These are phyloP conservation scores for Myotis pilosus DNA, from an alignment of 2,797 vertebrate genomes.

Conservation along the genomic window DNA sequence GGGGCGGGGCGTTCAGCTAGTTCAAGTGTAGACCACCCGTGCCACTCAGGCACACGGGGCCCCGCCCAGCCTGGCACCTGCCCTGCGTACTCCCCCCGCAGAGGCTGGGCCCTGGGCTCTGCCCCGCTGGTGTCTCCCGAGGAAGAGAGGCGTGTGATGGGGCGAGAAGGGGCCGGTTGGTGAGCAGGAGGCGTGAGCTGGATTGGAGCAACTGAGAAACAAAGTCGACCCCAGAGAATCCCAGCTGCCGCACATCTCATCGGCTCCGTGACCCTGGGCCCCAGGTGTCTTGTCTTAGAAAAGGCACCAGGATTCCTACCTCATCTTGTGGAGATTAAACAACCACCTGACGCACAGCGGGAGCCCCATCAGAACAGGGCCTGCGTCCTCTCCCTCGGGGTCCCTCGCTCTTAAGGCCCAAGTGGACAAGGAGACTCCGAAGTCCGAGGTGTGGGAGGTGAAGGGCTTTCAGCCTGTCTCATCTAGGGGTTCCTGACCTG, in stretches of 20 bases:
- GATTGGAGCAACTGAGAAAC: neutral
- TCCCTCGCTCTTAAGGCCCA: neutral
- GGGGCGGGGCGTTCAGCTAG: fast-evolving
- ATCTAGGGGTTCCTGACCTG: neutral
- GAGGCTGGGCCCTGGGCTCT: neutral
- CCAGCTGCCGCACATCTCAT: neutral
- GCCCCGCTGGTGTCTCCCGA: neutral
- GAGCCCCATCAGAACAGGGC: neutral
- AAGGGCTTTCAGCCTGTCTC: neutral
- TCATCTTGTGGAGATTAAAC: neutral
- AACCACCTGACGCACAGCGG: neutral
- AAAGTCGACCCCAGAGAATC: neutral
- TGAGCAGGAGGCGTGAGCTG: neutral
- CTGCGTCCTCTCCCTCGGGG: neutral
- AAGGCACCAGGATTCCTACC: neutral
- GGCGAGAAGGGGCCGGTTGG: fast-evolving
- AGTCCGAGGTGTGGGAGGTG: neutral
- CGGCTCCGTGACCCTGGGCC: neutral
- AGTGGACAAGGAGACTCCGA: neutral
- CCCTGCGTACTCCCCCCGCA: neutral
- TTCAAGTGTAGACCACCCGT: neutral
- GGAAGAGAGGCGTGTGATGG: neutral
- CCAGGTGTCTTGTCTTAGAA: neutral
- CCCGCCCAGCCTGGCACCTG: neutral
- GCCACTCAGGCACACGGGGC: neutral